phyloP scores from a whole-genome alignment of 92 coral and sea anemone species.

The Epizoanthus stellaris region DNA sequence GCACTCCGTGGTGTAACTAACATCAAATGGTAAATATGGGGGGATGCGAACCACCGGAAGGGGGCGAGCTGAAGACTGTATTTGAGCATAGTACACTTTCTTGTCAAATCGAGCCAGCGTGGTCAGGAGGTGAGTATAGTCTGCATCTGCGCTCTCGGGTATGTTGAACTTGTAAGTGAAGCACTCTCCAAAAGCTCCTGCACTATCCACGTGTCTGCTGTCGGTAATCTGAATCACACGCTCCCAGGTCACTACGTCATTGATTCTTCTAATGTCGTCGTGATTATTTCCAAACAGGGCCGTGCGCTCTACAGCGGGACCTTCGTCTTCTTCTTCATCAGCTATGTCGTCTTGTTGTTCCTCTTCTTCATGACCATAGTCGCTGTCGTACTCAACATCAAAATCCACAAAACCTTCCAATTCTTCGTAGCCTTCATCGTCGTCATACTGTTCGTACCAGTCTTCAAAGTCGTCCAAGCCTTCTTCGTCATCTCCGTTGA shows the following conservation, averaged over 20 bases:
- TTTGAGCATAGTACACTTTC: conserved; percentile 65
- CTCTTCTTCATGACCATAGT: conserved; percentile 33
- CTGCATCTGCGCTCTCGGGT: conserved; percentile 38
- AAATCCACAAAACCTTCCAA: conserved; percentile 52
- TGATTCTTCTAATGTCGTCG: conserved; percentile 56
- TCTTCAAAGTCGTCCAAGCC: conserved; percentile 45
- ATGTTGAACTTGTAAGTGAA: conserved; percentile 59
- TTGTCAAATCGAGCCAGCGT: conserved; percentile 73
- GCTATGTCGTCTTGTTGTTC: conserved; percentile 38
- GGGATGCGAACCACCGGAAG: conserved; percentile 55
- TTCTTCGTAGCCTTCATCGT: conserved; percentile 57
- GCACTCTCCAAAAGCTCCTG: conserved; percentile 74
- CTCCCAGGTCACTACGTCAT: conserved; percentile 65
- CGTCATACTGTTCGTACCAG: conserved; percentile 47
- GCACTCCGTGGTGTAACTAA: conserved; percentile 82
- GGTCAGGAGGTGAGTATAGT: conserved; percentile 55
- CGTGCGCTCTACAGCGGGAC: conserved; percentile 10
- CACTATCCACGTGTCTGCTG: conserved; percentile 9
- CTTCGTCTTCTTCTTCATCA: conserved; percentile 50
- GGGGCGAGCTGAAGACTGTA: conserved; percentile 43
- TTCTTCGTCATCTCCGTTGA: conserved; percentile 24
- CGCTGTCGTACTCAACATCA: conserved; percentile 35
- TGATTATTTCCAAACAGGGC: conserved; percentile 34
- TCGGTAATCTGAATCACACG: conserved; percentile 66
- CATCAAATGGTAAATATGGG: conserved; percentile 62